phyloP scores from a whole-genome alignment of 2,797 vertebrate genomes.

The Microctenopoma steveboyesi region DNA sequence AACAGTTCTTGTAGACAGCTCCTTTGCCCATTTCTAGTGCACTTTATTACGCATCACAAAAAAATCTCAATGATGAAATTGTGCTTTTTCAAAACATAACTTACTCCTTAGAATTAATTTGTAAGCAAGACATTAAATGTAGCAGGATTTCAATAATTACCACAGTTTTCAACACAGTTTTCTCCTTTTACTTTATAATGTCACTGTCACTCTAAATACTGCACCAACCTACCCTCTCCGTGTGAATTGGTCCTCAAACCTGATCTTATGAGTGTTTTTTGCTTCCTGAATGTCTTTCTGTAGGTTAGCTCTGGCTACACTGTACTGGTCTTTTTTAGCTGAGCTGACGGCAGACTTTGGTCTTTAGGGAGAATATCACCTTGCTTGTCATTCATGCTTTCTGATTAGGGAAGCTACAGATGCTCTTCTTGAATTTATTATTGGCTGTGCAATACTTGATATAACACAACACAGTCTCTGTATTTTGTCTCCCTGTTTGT shows the following conservation, averaged over 20 bases:
- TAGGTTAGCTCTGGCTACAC: no score
- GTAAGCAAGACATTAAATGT: constrained; percentile 30
- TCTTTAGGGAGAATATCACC: no score
- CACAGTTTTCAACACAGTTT: constrained; percentile 34
- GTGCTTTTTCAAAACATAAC: constrained; percentile 1
- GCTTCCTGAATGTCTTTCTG: constrained; percentile 14
- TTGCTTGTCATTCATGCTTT: no score
- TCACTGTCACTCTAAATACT: constrained; percentile 46
- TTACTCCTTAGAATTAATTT: constrained; percentile 16
- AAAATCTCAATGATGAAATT: constrained; percentile 19
- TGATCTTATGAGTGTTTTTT: no score
- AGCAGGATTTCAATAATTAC: constrained; percentile 36
- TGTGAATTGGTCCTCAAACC: no score
- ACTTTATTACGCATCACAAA: constrained; percentile 30
- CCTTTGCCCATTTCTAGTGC: constrained; percentile 13
- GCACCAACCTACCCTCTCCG: constrained; percentile 1
- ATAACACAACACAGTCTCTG: no score
- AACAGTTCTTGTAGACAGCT: constrained; percentile 21
- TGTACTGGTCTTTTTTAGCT: no score
- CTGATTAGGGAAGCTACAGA: no score
- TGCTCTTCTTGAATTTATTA: no score
- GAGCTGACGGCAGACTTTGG: no score
- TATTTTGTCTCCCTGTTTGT: no score
- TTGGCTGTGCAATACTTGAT: no score
- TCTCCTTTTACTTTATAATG: constrained; percentile 47